Conservation (phyloP, 1,140 invertebrate genomes). For the Heliconius hermathena region DNA sequence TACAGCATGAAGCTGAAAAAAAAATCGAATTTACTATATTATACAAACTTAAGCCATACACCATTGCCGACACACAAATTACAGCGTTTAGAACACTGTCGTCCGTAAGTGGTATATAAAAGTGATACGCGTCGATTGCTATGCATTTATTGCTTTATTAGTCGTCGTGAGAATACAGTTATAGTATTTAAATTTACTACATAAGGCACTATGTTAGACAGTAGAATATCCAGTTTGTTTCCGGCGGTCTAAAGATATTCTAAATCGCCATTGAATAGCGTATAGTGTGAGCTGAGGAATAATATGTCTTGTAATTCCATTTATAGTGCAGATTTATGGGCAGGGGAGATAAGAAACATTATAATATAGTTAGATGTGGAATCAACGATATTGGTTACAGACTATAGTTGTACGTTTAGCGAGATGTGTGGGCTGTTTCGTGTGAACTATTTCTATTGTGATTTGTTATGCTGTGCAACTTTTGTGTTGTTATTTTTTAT, state of each 20-base stretch:
- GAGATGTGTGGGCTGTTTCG: conserved; percentile 24
- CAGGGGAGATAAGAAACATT: conserved; percentile 33
- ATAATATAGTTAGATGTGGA: conserved; percentile 33
- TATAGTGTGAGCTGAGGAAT: conserved; percentile 46
- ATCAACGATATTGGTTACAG: conserved; percentile 28
- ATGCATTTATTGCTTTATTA: conserved; percentile 50
- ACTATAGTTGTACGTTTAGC: conserved; percentile 28
- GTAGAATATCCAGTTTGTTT: conserved; percentile 41
- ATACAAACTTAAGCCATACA: background rate
- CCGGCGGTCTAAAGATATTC: conserved; percentile 39
- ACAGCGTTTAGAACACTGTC: conserved; percentile 20
- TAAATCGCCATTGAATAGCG: conserved; percentile 48
- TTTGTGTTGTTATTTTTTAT: conserved; percentile 12
- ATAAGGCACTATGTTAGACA: conserved; percentile 35
- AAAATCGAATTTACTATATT: conserved; percentile 1
- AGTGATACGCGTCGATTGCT: conserved; percentile 36
- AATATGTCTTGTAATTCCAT: conserved; percentile 49
- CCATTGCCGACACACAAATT: conserved; percentile 14
- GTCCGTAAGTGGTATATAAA: conserved; percentile 33
- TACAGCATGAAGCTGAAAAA: too few relatives aligned
- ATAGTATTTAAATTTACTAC: conserved; percentile 33
- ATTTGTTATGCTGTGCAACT: conserved; percentile 19
- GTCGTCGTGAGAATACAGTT: conserved; percentile 38
- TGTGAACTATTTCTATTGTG: conserved; percentile 28
- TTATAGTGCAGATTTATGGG: conserved; percentile 47